phyloP scores from a whole-genome alignment of 37 sponge, comb jelly and placozoan species.

The Hexactinellida sp. region DNA sequence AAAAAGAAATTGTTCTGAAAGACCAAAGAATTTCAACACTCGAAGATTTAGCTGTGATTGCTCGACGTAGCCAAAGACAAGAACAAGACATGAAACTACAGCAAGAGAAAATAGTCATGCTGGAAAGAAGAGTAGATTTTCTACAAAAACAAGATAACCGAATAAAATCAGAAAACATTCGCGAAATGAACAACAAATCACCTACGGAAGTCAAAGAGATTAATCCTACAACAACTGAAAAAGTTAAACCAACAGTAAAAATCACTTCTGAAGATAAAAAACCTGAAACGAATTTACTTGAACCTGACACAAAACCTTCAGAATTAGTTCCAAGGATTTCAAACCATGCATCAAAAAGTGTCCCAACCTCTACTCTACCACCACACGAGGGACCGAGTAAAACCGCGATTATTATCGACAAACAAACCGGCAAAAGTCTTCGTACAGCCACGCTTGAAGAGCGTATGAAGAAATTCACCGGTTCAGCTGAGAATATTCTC shows the following conservation, averaged over 20 bases:
- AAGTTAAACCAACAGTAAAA: not conserved
- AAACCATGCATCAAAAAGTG: not conserved
- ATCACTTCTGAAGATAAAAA: not conserved
- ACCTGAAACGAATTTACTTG: not conserved
- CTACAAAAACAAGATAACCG: not conserved
- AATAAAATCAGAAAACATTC: not conserved
- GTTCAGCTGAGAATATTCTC: not conserved
- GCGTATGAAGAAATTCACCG: not conserved
- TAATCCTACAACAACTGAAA: not conserved
- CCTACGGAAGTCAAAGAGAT: not conserved
- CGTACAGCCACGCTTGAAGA: not conserved
- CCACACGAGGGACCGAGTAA: not conserved
- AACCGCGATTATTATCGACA: not conserved
- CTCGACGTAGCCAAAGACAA: not conserved
- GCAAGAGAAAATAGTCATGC: not conserved
- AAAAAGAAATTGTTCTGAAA: not conserved
- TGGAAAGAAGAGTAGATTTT: not conserved
- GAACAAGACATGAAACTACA: constrained; percentile 8
- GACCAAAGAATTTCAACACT: not conserved
- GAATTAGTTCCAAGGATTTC: not conserved
- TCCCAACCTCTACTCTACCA: not conserved
- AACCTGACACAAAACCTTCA: not conserved
- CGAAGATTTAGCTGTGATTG: not conserved
- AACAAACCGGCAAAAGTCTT: constrained; percentile 5
- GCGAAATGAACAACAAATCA: not conserved